Conservation (phyloP, 30 jellyfish, hydroid and myxozoan genomes). For the Aurelia aurita complex sp. Pacific region DNA sequence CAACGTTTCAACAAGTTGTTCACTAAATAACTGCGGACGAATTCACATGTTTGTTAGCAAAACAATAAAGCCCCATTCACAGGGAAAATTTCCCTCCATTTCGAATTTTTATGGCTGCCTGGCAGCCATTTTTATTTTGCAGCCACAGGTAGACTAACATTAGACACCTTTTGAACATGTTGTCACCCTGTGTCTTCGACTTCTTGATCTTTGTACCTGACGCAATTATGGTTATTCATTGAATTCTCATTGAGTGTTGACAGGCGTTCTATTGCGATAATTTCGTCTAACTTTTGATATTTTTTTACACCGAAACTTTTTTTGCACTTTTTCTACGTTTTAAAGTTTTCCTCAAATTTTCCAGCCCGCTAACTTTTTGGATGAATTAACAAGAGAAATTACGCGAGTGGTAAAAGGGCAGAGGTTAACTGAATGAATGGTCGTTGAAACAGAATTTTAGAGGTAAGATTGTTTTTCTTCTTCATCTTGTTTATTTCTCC, state of each 20-base stretch:
- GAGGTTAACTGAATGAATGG: constrained; percentile 4
- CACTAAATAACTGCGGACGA: too few species aligned
- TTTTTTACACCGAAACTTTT: not conserved
- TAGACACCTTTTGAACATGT: not conserved
- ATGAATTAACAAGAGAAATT: not conserved
- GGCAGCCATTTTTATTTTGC: too few species aligned
- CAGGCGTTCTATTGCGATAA: constrained; percentile 17
- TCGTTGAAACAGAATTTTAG: constrained; percentile 7
- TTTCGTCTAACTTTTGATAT: not conserved
- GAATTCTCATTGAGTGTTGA: constrained; percentile 24
- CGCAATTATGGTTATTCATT: constrained; percentile 26
- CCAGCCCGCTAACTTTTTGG: not conserved
- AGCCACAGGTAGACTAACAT: too few species aligned
- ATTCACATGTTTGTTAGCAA: not conserved
- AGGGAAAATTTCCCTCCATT: not conserved
- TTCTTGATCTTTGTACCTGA: constrained; percentile 66
- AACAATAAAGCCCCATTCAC: not conserved
- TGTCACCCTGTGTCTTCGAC: constrained; percentile 63
- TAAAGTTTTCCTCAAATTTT: not conserved
- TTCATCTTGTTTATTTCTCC: not conserved
- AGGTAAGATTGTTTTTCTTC: constrained; percentile 8
- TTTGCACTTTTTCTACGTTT: not conserved
- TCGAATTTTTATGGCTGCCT: not conserved
- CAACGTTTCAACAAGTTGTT: too few species aligned
- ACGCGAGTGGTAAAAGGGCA: not conserved